Evolutionary conservation across 2,797 vertebrate species (phyloP), one percentile per base, ranked within the genome.

Genomic region (Halcyon leucocephala): DNA sequence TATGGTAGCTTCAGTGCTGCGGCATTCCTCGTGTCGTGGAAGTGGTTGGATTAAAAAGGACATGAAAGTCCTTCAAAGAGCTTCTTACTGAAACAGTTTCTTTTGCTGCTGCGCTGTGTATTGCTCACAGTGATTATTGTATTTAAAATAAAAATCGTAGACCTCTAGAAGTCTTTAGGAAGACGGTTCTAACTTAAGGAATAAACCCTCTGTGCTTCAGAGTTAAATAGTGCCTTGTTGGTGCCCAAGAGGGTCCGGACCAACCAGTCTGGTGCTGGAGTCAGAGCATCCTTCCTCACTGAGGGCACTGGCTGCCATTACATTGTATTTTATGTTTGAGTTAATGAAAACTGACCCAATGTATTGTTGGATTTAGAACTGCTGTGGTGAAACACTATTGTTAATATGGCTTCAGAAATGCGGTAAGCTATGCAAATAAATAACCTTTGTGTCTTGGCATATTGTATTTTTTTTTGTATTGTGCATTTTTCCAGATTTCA

Each of bases 1-100:
- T 82, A 26, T 33, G 10, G 51, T n/a, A 83, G 72, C 49, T 82
- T 86, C 92, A 52, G 19, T 57, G 28, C 49, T 2, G 0, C 0
- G 0, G 6, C 0, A 0, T 57, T 67, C 18, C 25, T 62, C 1
- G 6, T 80, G 48, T 60, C 28, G 24, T 83, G 86, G 73, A 89
- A 86, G 85, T 62, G 51, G 76, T 92, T 64, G 31, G 93, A 96
- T 92, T 88, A 93, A 80, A 82, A 95, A 48, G 69, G 33, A 44
- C 46, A 44, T 26, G 31, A 14, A 10, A 77, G 41, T 61, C 22
- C 57, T 41, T n/a, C 19, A 66, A 91, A 42, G 35, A n/a, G 71
- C 37, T 89, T 61, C 52, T 54, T 71, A 12, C 19, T 73, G 62
- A 54, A 35, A 25, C 86, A 25, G 28, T 88, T 93, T 86, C 54